These are phyloP conservation scores for Pycnomerus fuliginosus DNA, from an alignment of 2,888 invertebrate species.

Conservation along the genomic window DNA sequence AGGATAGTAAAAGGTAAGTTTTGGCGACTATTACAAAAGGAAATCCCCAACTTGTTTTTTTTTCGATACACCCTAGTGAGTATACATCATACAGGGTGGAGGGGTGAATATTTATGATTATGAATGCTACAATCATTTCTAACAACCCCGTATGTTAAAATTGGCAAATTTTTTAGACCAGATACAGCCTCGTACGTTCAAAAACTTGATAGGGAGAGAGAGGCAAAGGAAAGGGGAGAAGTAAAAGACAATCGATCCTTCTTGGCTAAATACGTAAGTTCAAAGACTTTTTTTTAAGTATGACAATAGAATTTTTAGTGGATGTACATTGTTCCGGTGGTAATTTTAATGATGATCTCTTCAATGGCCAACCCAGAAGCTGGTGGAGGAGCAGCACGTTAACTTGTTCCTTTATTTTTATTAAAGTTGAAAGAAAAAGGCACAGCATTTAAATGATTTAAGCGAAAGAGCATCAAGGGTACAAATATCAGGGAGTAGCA, in stretches of 20 bases:
- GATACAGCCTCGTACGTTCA: slow-evolving; percentile 95
- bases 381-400: slow-evolving; percentile 11
- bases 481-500: too few species aligned
- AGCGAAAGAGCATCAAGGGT: too few species aligned
- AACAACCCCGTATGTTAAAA: slow-evolving; percentile 13
- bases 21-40: too few species aligned
- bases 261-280: slow-evolving; percentile 95
- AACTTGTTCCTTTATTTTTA: neutral
- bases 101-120: too few species aligned
- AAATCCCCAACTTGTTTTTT: too few species aligned
- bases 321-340: slow-evolving; percentile 97
- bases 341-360: slow-evolving; percentile 86
- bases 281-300: neutral
- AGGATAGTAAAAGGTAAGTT: too few species aligned
- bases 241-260: slow-evolving; percentile 94
- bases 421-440: neutral
- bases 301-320: slow-evolving; percentile 67
- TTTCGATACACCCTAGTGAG: too few species aligned
- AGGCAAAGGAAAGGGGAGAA: slow-evolving; percentile 85
- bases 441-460: slow-evolving; percentile 1
- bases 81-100: too few species aligned
- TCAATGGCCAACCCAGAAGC: slow-evolving; percentile 81
- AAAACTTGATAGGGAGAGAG: slow-evolving; percentile 87
- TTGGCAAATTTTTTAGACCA: slow-evolving; percentile 60
- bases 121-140: too few species aligned